phyloP scores from a whole-genome alignment of 2,888 invertebrate species.

The Melieria crassipennis region DNA sequence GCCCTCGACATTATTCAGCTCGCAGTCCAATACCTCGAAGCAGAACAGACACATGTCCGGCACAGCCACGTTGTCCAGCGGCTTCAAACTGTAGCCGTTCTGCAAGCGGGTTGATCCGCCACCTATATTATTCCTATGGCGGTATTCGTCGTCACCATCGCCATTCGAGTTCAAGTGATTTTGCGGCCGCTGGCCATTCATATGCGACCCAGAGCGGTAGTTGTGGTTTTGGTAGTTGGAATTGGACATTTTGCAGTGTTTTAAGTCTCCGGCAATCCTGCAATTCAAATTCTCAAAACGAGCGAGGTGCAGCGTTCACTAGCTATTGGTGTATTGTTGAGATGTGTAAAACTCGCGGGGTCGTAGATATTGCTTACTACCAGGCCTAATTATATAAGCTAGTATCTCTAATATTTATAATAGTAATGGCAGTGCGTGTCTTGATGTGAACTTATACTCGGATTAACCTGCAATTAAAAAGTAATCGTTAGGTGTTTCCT shows the following conservation, averaged over 20 bases:
- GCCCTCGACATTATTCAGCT: slow-evolving; percentile 91
- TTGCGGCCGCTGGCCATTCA: slow-evolving; percentile 38
- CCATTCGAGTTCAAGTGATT: slow-evolving; percentile 40
- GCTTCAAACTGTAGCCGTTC: slow-evolving; percentile 64
- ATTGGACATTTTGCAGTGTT: no score
- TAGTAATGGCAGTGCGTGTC: slow-evolving; percentile 59
- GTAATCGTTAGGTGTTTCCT: neutral
- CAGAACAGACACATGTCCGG: slow-evolving; percentile 99
- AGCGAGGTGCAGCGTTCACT: neutral
- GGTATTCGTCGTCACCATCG: slow-evolving; percentile 39
- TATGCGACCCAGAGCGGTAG: slow-evolving; percentile 16
- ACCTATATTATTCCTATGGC: slow-evolving; percentile 6
- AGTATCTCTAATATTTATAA: slow-evolving; percentile 29
- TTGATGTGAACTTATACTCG: slow-evolving; percentile 49
- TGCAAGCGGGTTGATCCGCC: slow-evolving; percentile 49
- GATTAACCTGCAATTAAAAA: slow-evolving; percentile 38
- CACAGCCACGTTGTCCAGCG: slow-evolving; percentile 73
- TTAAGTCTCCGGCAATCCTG: neutral
- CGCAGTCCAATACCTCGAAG: slow-evolving; percentile 97
- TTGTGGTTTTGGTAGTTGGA: neutral
- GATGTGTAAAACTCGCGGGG: no score
- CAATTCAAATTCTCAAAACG: neutral
- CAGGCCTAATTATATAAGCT: slow-evolving; percentile 11
- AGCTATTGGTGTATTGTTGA: neutral
- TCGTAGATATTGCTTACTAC: no score